Percentiles rank a stretch among this genome's conserved stretches.
phyloP scores from a whole-genome alignment of 2,797 vertebrate species.

The Micropoecilia bifurca region DNA sequence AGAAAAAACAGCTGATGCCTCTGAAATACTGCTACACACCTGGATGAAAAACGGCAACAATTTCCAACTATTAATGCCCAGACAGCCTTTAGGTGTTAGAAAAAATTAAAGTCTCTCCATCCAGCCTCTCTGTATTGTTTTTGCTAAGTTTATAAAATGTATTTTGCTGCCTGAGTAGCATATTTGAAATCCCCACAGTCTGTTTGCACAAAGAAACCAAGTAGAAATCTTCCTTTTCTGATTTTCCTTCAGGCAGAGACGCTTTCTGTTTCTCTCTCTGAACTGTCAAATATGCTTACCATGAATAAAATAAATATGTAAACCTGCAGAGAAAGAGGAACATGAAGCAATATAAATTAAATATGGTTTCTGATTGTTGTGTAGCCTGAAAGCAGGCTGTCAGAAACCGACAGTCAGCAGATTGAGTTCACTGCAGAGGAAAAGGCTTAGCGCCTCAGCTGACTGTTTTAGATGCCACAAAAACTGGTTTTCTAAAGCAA shows the following conservation, averaged over 20 bases:
- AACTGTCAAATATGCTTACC: neutral
- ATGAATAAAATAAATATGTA: neutral
- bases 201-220: neutral
- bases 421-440: neutral
- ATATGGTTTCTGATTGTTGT: neutral
- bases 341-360: neutral
- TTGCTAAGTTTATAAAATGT: neutral
- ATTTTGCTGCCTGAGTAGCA: neutral
- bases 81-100: neutral
- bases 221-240: neutral
- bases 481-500: neutral
- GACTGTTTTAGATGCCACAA: neutral
- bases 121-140: neutral
- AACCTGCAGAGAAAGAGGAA: neutral
- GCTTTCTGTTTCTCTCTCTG: neutral
- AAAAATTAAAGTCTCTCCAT: neutral
- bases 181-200: neutral
- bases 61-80: neutral
- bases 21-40: no score
- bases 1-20: no score
- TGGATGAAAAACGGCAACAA: neutral
- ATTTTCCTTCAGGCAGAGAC: neutral
- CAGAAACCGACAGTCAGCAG: neutral
- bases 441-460: neutral
- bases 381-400: neutral